Conservation (phyloP, 92 coral and sea anemone species). For the Zoanthus gigantus region DNA sequence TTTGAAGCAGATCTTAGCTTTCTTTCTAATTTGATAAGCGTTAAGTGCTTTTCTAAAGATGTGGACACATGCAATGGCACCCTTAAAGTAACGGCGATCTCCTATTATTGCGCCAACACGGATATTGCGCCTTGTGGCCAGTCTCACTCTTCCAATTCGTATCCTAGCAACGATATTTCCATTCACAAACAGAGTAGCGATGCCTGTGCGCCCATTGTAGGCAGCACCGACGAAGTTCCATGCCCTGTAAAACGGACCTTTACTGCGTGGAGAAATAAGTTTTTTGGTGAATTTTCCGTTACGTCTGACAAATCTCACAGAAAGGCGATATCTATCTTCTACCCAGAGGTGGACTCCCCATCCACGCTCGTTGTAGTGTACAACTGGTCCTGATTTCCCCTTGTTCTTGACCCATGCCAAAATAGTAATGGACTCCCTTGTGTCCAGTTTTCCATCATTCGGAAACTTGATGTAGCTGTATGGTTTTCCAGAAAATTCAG, state of each 20-base stretch:
- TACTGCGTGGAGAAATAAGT: conserved; percentile 59
- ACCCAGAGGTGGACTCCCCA: conserved; percentile 41
- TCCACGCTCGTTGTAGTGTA: conserved; percentile 33
- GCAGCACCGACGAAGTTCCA: conserved; percentile 87
- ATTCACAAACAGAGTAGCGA: conserved; percentile 30
- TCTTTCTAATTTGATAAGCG: conserved; percentile 5
- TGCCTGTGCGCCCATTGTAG: conserved; percentile 70
- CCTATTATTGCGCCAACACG: conserved; percentile 34
- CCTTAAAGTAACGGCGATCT: conserved; percentile 30
- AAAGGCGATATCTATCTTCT: neutral
- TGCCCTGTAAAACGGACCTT: conserved; percentile 72
- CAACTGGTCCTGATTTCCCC: conserved; percentile 38
- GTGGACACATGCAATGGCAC: conserved; percentile 39
- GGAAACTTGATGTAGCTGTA: conserved; percentile 42
- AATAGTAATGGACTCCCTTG: conserved; percentile 33
- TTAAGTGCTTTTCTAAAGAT: conserved; percentile 20
- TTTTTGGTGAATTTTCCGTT: conserved; percentile 8
- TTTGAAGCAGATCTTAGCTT: conserved; percentile 31
- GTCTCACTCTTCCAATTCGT: conserved; percentile 22
- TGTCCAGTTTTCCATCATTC: conserved; percentile 40
- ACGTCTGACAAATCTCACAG: conserved; percentile 31
- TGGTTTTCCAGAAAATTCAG: conserved; percentile 23
- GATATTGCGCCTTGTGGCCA: conserved; percentile 37
- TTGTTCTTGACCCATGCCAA: conserved; percentile 38
- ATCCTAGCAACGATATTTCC: conserved; percentile 1